phyloP scores from a whole-genome alignment of 2,888 invertebrate species.

The Meganola albula region DNA sequence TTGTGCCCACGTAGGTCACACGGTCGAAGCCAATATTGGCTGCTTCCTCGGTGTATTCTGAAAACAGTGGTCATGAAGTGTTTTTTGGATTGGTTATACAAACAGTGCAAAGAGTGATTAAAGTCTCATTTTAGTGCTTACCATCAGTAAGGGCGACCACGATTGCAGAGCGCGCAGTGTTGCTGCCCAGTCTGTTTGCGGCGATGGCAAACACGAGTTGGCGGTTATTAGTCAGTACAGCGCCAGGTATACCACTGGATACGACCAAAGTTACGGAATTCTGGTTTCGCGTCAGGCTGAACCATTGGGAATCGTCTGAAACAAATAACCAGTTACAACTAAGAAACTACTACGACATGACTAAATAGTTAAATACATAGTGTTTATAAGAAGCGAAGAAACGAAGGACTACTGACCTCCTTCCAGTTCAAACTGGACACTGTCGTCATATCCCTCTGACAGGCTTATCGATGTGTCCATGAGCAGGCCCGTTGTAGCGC shows the following conservation, averaged over 20 bases:
- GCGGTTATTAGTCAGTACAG: background rate
- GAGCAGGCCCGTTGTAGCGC: slow-evolving; percentile 18
- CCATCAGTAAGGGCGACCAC: background rate
- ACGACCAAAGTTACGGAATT: background rate
- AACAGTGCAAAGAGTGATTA: too few relatives aligned
- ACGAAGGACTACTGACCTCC: slow-evolving; percentile 26
- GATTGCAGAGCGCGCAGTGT: background rate
- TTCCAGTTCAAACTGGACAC: slow-evolving; percentile 27
- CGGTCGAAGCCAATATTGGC: slow-evolving; percentile 22
- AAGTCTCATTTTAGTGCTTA: too few relatives aligned
- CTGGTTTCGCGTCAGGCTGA: background rate
- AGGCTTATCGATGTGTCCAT: slow-evolving; percentile 28
- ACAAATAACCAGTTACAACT: too few relatives aligned
- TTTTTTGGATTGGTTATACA: too few relatives aligned
- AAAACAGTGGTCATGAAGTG: background rate
- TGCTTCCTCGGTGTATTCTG: slow-evolving; percentile 13
- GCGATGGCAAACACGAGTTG: background rate
- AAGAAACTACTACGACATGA: too few relatives aligned
- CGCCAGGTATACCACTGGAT: slow-evolving; percentile 1
- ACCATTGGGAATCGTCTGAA: background rate
- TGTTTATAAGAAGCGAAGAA: background rate
- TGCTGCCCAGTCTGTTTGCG: background rate
- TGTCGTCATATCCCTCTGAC: slow-evolving; percentile 26
- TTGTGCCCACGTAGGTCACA: slow-evolving; percentile 19
- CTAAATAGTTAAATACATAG: too few relatives aligned